phyloP scores from a whole-genome alignment of 2,113 vertebrate species.

The Mixornis gularis region DNA sequence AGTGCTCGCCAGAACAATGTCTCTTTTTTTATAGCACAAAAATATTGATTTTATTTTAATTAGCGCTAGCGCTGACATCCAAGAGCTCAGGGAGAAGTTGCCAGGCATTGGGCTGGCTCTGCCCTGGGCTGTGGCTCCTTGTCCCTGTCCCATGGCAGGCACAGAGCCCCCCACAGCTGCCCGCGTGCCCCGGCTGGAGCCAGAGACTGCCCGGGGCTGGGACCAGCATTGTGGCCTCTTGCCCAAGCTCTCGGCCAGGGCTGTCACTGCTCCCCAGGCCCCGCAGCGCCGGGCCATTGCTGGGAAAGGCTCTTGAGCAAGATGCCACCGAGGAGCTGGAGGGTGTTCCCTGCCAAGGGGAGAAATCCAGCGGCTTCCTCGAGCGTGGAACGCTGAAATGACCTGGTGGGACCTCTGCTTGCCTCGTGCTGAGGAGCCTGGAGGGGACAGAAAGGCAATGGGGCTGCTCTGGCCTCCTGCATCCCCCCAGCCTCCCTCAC shows the following conservation, averaged over 20 bases:
- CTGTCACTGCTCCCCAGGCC: not conserved
- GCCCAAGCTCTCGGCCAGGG: not conserved
- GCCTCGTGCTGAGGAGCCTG: not conserved
- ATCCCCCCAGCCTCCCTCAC: rapidly evolving
- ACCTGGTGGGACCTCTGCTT: not conserved
- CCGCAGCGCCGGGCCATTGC: not conserved
- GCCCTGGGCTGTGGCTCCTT: not conserved
- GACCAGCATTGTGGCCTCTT: not conserved
- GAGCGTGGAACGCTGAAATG: not conserved
- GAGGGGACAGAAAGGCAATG: rapidly evolving
- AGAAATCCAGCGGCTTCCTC: not conserved
- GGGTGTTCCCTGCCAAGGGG: not conserved
- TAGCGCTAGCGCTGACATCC: not conserved
- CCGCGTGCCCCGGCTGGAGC: not conserved
- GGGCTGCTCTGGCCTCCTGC: not conserved
- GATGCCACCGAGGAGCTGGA: not conserved
- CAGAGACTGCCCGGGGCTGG: not conserved
- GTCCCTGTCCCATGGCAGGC: not conserved
- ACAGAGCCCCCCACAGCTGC: not conserved
- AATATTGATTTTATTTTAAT: not conserved
- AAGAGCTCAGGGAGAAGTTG: not conserved
- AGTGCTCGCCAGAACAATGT: not conserved
- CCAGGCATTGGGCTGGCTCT: not conserved
- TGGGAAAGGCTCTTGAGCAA: slow-evolving; percentile 41
- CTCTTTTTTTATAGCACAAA: not conserved